Percentiles rank a stretch among this genome's conserved stretches.
phyloP scores from a whole-genome alignment of 2,797 vertebrate species.

The Microcaecilia unicolor region DNA sequence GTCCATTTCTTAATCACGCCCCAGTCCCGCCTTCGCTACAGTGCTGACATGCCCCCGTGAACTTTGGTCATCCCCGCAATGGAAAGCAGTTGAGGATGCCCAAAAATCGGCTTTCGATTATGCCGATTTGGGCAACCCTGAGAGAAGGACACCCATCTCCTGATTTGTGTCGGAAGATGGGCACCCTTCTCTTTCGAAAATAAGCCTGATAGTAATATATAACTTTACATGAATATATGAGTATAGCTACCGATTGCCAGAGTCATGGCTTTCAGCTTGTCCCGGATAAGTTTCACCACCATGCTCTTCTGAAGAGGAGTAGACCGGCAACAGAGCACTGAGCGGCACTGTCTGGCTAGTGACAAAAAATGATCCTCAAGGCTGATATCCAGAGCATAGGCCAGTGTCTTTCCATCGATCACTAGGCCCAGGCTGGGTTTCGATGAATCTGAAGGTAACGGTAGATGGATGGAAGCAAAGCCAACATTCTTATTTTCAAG shows the following conservation, averaged over 20 bases:
- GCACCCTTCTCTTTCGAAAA: too few species aligned
- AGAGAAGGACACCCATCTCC: too few species aligned
- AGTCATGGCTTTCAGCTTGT: conserved; percentile 96
- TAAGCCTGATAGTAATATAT: too few species aligned
- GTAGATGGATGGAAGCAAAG: conserved; percentile 47
- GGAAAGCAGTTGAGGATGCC: too few species aligned
- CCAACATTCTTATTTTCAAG: conserved; percentile 40
- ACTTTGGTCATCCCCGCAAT: too few species aligned
- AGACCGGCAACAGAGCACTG: conserved; percentile 88
- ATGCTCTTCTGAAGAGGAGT: conserved; percentile 95
- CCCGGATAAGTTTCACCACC: conserved; percentile 91
- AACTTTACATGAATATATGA: too few species aligned
- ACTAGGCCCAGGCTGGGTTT: conserved; percentile 75
- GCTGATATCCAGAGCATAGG: conserved; percentile 78
- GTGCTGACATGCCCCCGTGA: too few species aligned
- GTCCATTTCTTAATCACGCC: too few species aligned
- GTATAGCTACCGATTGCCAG: conserved; percentile 79
- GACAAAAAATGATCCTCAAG: conserved; percentile 88
- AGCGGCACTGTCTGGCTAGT: conserved; percentile 76
- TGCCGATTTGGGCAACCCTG: too few species aligned
- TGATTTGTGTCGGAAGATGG: too few species aligned
- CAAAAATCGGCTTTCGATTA: too few species aligned
- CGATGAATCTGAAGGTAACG: conserved; percentile 40
- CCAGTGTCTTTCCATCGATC: conserved; percentile 86
- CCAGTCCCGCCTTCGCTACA: too few species aligned